phyloP scores from a whole-genome alignment of 1,140 invertebrate genomes.

The Saccostrea cuccullata region DNA sequence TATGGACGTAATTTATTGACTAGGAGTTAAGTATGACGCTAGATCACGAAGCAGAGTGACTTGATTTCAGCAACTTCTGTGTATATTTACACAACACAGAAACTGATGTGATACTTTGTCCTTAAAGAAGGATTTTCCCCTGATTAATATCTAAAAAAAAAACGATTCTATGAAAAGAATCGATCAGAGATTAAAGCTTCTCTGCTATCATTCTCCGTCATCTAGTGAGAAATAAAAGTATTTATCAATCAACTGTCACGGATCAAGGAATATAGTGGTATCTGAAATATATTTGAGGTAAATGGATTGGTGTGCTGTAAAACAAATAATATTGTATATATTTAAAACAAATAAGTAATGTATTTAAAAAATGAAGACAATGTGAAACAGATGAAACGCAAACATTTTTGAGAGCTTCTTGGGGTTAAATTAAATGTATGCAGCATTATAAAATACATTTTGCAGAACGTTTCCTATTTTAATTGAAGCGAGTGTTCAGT shows the following conservation, averaged over 20 bases:
- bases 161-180: background rate
- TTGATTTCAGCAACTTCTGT: background rate
- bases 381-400: too few species aligned
- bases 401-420: too few species aligned
- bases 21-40: background rate
- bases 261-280: background rate
- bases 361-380: too few species aligned
- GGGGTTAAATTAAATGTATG: too few species aligned
- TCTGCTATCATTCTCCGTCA: background rate
- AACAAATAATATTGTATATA: too few species aligned
- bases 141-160: slow-evolving; percentile 15
- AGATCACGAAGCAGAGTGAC: background rate
- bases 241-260: background rate
- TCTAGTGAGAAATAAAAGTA: background rate
- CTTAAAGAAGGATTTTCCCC: background rate
- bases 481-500: too few species aligned
- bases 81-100: background rate
- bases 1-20: background rate
- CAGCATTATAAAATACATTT: too few species aligned
- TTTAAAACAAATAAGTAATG: too few species aligned
- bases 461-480: too few species aligned
- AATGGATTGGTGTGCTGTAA: too few species aligned
- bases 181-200: slow-evolving; percentile 1
- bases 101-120: background rate
- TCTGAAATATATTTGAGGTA: too few species aligned